Evolutionary conservation across 1,140 invertebrate species (phyloP).

Genomic region (Ganaspis sp.): DNA sequence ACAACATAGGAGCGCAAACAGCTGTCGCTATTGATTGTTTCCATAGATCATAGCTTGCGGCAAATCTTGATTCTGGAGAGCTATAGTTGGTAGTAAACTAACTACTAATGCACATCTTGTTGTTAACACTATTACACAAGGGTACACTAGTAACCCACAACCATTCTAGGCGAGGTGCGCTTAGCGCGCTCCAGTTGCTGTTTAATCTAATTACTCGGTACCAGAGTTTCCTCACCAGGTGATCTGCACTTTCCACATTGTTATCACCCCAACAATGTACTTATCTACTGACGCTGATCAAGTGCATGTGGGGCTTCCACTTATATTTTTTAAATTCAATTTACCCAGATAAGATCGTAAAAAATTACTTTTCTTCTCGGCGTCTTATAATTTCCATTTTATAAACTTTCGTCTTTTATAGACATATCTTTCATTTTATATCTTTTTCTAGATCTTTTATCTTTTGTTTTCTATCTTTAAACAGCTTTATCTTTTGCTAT

Average conservation of each 20-base stretch:
- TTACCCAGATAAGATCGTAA: neutral
- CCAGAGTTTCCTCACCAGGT: slow-evolving; percentile 34
- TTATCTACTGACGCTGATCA: slow-evolving; percentile 7
- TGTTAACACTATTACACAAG: no score
- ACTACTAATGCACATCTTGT: neutral
- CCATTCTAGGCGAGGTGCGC: neutral
- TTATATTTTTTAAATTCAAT: neutral
- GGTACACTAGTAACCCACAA: slow-evolving; percentile 22
- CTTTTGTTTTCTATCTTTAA: no score
- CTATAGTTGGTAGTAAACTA: neutral
- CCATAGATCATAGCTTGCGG: slow-evolving; percentile 13
- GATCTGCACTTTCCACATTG: slow-evolving; percentile 49
- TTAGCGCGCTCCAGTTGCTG: slow-evolving; percentile 49
- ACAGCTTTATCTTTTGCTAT: no score
- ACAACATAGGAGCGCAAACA: neutral
- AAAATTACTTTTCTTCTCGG: no score
- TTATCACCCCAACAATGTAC: slow-evolving; percentile 34
- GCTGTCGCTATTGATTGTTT: slow-evolving; percentile 2
- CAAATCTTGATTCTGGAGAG: slow-evolving; percentile 19
- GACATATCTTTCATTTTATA: no score
- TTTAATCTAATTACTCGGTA: slow-evolving; percentile 61
- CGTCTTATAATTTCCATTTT: no score
- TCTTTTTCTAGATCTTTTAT: no score
- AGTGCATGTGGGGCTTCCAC: neutral
- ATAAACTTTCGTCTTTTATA: no score